These are phyloP conservation scores for Sebastes jordani DNA, from an alignment of 2,797 vertebrate species.

Conservation along the genomic window DNA sequence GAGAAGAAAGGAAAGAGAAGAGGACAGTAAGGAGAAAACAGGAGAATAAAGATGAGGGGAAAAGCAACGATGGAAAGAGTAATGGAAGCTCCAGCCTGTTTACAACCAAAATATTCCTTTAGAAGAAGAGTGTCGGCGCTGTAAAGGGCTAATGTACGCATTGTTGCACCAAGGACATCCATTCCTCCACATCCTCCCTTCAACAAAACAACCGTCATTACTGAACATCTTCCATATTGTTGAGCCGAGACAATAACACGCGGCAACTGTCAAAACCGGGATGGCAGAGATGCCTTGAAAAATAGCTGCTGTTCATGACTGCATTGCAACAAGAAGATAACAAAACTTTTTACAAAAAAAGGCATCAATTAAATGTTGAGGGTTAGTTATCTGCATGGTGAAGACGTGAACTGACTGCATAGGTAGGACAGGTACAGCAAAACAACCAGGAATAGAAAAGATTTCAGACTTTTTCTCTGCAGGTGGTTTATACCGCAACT, in stretches of 20 bases:
- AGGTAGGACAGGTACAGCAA: too few species aligned
- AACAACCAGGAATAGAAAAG: too few species aligned
- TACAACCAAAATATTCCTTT: not conserved
- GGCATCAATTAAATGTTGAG: too few species aligned
- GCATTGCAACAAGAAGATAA: not conserved
- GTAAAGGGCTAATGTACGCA: constrained; percentile 15
- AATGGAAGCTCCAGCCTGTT: not conserved
- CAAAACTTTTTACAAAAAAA: not conserved
- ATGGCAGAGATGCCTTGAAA: not conserved
- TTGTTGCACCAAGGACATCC: constrained; percentile 33
- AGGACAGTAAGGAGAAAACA: not conserved
- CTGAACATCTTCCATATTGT: not conserved
- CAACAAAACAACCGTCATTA: not conserved
- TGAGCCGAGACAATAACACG: not conserved
- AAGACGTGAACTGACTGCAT: too few species aligned
- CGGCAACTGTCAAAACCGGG: not conserved
- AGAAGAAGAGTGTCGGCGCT: not conserved
- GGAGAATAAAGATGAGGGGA: not conserved
- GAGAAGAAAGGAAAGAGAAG: not conserved
- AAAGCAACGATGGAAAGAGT: not conserved
- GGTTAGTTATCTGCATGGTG: too few species aligned
- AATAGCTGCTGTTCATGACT: not conserved
- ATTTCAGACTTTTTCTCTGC: too few species aligned
- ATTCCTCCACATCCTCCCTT: not conserved
- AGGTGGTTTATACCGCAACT: too few species aligned